Percentiles rank a stretch among this genome's conserved stretches.
These are phyloP conservation scores for Acheta domesticus DNA, from an alignment of 2,888 invertebrate genomes.

Conservation along the genomic window DNA sequence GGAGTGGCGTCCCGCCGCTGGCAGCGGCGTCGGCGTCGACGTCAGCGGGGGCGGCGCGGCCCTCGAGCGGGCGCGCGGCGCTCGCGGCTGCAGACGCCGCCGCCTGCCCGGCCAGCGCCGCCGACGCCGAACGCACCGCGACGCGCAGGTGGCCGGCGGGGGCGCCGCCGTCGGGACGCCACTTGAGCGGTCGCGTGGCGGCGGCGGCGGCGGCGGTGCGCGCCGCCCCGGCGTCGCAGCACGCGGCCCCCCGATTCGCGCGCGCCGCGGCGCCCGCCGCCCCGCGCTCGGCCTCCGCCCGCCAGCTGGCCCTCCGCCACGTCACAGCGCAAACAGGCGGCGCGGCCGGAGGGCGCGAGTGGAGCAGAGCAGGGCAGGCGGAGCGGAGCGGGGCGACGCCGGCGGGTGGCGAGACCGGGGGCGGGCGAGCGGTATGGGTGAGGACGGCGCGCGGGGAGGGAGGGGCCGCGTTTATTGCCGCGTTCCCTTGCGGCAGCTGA, in stretches of 20 bases:
- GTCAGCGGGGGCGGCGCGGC: neutral
- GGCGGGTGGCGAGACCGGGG: neutral
- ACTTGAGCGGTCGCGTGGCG: neutral
- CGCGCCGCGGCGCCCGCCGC: neutral
- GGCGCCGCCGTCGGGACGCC: neutral
- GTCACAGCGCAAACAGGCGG: neutral
- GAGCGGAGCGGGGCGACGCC: neutral
- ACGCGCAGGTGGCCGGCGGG: neutral
- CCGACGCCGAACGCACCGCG: neutral
- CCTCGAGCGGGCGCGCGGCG: neutral
- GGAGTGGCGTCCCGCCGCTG: neutral
- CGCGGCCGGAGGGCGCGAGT: neutral
- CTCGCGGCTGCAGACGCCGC: neutral
- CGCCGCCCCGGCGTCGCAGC: neutral
- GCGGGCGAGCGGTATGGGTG: neutral
- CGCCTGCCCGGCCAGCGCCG: neutral
- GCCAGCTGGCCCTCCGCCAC: slow-evolving; percentile 2
- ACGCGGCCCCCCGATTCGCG: neutral
- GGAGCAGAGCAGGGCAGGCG: neutral
- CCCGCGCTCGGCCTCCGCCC: neutral
- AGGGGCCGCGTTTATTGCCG: neutral
- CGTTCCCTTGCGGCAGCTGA: slow-evolving; percentile 10
- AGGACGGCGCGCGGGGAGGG: neutral
- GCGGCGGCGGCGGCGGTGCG: neutral
- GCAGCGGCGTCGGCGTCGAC: neutral